Conservation (phyloP, 2,113 vertebrate genomes). For the Chroicocephalus ridibundus region DNA sequence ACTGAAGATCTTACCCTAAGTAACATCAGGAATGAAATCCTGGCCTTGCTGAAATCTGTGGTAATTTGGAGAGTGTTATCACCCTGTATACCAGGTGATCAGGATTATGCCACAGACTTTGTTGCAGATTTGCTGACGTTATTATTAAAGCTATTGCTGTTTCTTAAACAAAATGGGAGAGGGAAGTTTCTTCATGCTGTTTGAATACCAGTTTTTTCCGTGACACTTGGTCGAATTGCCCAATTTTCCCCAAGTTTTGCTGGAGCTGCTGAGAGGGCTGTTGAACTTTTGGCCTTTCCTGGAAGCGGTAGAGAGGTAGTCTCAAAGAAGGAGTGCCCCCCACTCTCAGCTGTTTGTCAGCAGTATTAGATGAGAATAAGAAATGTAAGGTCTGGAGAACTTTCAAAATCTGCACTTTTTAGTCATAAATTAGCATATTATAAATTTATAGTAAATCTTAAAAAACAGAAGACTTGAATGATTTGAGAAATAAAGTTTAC, state of each 20-base stretch:
- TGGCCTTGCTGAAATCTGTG: neutral
- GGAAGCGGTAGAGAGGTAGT: neutral
- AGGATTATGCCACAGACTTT: neutral
- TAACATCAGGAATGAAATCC: neutral
- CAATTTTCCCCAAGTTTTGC: neutral
- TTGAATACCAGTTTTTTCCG: neutral
- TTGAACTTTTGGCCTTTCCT: neutral
- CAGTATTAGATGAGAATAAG: neutral
- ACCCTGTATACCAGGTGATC: neutral
- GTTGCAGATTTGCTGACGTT: neutral
- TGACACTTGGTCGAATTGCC: neutral
- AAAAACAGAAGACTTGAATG: neutral
- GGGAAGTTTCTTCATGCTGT: neutral
- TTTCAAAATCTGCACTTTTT: neutral
- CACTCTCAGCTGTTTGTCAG: neutral
- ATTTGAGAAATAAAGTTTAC: neutral
- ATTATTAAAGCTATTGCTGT: neutral
- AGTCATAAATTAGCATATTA: neutral
- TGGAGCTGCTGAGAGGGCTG: neutral
- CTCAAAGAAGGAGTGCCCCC: neutral
- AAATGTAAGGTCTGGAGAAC: neutral
- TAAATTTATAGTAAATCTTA: neutral
- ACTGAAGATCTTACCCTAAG: neutral
- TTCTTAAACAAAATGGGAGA: neutral
- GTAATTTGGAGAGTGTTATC: neutral